These are phyloP conservation scores for Phrynocephalus forsythii DNA, from an alignment of 2,797 vertebrate genomes.

Conservation along the genomic window DNA sequence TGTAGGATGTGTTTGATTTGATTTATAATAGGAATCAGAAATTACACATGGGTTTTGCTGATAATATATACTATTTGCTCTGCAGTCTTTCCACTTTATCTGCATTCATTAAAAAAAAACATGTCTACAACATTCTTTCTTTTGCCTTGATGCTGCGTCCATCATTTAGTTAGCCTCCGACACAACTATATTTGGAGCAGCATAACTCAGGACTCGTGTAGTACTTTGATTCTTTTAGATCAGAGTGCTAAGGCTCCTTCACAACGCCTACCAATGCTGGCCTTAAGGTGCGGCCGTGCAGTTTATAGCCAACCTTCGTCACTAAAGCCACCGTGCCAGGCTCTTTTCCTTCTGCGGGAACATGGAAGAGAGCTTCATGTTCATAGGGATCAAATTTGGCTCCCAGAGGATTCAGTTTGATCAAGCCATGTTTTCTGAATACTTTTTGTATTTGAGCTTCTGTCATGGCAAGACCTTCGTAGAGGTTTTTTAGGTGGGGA, in stretches of 20 bases:
- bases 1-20: conserved; percentile 30
- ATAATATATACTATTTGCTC: not conserved
- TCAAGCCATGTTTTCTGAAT: conserved; percentile 92
- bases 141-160: conserved; percentile 26
- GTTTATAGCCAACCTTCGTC: conserved; percentile 95
- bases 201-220: conserved; percentile 54
- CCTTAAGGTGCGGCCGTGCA: conserved; percentile 92
- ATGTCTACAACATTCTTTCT: conserved; percentile 19
- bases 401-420: conserved; percentile 88
- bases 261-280: conserved; percentile 95
- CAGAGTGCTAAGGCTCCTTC: conserved; percentile 82
- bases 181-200: not conserved
- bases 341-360: conserved; percentile 87
- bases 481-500: conserved; percentile 94
- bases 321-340: conserved; percentile 91
- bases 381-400: conserved; percentile 96
- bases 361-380: conserved; percentile 94
- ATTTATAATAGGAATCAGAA: not conserved
- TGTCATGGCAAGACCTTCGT: conserved; percentile 94
- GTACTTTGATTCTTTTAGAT: conserved; percentile 32
- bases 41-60: not conserved
- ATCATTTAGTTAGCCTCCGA: conserved; percentile 35
- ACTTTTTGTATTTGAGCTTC: conserved; percentile 95
- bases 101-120: conserved; percentile 25
- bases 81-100: not conserved